phyloP scores from a whole-genome alignment of 2,113 vertebrate species.

The Clarias magur region DNA sequence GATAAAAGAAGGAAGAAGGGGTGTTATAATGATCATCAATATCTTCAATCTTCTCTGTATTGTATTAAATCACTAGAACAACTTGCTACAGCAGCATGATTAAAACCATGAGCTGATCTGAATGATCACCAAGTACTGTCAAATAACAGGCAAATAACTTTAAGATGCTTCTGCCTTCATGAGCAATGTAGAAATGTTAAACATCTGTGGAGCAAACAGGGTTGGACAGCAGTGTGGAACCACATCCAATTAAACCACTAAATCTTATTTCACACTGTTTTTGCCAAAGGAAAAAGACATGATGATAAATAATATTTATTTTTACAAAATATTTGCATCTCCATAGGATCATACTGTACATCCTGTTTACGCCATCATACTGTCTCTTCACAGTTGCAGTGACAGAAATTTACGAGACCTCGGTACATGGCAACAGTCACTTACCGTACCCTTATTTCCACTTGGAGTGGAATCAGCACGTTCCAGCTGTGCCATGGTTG shows the following conservation, averaged over 20 bases:
- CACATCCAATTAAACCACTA: background rate
- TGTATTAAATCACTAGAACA: constrained; percentile 55
- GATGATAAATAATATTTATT: background rate
- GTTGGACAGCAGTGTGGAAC: background rate
- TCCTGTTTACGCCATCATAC: background rate
- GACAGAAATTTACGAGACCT: background rate
- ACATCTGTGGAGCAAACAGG: background rate
- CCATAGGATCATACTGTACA: background rate
- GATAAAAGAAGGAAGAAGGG: background rate
- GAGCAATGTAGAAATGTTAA: background rate
- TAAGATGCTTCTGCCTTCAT: constrained; percentile 41
- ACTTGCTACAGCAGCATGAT: constrained; percentile 49
- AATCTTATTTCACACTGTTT: background rate
- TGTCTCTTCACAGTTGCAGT: background rate
- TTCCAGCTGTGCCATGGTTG: no score
- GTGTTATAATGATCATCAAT: background rate
- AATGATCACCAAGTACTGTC: constrained; percentile 19
- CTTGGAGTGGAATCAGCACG: no score
- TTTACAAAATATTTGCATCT: background rate
- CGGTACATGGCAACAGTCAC: background rate
- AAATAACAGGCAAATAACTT: constrained; percentile 42
- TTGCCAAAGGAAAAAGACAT: background rate
- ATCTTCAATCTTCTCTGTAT: constrained; percentile 14
- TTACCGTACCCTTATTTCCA: no score
- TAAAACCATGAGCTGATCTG: constrained; percentile 49